Conservation (phyloP, 2,797 vertebrate species). For the Tachyglossus aculeatus region DNA sequence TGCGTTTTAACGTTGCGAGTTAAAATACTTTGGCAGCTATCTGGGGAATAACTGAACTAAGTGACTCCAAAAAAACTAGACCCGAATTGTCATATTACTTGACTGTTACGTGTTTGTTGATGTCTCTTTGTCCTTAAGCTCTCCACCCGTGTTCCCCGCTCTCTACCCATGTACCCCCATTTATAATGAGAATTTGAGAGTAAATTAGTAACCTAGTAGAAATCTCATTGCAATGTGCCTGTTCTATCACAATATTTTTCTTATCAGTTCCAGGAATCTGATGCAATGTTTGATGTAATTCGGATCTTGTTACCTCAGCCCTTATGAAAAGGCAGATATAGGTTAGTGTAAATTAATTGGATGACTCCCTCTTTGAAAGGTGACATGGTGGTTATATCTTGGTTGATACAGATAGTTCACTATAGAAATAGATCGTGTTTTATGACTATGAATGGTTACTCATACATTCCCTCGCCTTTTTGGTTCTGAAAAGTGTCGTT, state of each 20-base stretch:
- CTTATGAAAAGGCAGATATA: background rate
- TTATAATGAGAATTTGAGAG: too few species aligned
- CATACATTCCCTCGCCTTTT: too few species aligned
- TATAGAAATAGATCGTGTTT: accelerated
- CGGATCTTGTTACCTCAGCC: background rate
- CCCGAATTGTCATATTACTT: too few species aligned
- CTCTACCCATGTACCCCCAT: too few species aligned
- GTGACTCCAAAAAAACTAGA: too few species aligned
- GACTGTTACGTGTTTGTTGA: too few species aligned
- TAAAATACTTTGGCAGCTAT: background rate
- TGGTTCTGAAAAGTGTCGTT: background rate
- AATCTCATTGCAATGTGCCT: accelerated
- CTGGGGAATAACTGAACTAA: background rate
- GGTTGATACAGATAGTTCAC: background rate
- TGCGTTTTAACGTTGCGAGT: background rate
- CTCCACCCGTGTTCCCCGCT: too few species aligned
- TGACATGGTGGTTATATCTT: too few species aligned
- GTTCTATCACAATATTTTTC: background rate
- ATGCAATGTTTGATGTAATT: accelerated
- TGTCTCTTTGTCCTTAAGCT: too few species aligned
- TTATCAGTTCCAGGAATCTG: background rate
- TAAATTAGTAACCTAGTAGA: background rate
- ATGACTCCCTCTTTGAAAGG: background rate
- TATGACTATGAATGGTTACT: background rate
- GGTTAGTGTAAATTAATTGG: too few species aligned